These are phyloP conservation scores for Procambarus clarkii DNA, from an alignment of 1,140 invertebrate species.

Conservation along the genomic window DNA sequence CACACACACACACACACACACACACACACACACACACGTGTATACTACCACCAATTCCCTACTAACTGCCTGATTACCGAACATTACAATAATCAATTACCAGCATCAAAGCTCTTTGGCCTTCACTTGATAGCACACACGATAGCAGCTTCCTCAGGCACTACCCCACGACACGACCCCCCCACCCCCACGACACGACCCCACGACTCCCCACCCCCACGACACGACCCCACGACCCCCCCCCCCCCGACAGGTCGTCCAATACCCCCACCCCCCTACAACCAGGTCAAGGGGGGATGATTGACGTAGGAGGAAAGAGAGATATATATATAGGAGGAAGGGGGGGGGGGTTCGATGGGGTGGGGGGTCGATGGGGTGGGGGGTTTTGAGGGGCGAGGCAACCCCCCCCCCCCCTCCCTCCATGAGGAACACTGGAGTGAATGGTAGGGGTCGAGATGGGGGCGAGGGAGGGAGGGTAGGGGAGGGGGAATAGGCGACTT, in stretches of 20 bases:
- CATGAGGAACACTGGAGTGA: too few relatives aligned
- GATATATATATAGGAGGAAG: background rate
- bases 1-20: conserved; percentile 1
- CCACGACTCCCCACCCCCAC: too few relatives aligned
- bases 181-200: too few relatives aligned
- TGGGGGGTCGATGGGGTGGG: background rate
- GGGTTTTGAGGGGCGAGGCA: too few relatives aligned
- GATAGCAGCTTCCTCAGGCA: too few relatives aligned
- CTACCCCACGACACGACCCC: too few relatives aligned
- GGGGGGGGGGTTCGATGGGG: background rate
- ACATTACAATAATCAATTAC: too few relatives aligned
- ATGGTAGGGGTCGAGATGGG: background rate
- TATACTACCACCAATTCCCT: too few relatives aligned
- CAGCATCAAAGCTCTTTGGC: too few relatives aligned
- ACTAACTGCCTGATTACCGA: too few relatives aligned
- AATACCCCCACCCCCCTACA: background rate
- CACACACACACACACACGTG: conserved; percentile 22
- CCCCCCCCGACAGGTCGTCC: background rate
- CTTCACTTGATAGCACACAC: too few relatives aligned
- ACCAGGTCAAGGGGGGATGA: background rate
- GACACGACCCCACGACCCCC: background rate
- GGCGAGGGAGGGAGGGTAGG: background rate
- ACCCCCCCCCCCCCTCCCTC: too few relatives aligned
- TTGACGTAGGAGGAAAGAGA: background rate
- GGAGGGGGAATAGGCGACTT: background rate